Base-by-base conservation (phyloP, 1,140 invertebrate genomes). In the Ceratitis capitata region DNA sequence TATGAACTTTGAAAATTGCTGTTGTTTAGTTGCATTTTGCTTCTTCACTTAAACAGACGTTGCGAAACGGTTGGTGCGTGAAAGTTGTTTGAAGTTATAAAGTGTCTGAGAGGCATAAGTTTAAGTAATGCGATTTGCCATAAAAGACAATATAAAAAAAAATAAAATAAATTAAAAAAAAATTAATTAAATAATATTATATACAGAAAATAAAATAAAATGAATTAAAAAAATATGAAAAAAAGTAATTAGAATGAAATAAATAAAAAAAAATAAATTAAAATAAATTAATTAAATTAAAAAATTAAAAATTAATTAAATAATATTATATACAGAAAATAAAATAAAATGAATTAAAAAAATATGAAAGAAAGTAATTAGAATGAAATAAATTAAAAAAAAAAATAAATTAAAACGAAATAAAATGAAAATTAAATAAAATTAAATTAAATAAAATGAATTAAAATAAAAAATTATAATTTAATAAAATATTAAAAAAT, bases 1-100 rank as follows among this genome's bases (percentile, higher is more conserved):
- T n/a, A n/a, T 78, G 39, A 78, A 47, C n/a, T 45, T 23, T 42
- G n/a, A 19, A 7, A 47, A 23, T n/a, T 78, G 2, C 26, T 2
- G n/a, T n/a, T 9, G n/a, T 78, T 78, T 35, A 78, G 69, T 78
- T 78, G 69, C 69, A 78, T 19, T 78, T 78, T 78, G 39, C 45
- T 16, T 26, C 39, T 78, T n/a, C 2, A 5, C 35, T 78, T 47
- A 45, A 69, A 12, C 39, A 78, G 35, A 23, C n/a, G 39, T 35
- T 45, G n/a, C n/a, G 39, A 42, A 23, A 39, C 69, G 39, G 35
- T 45, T 14, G n/a, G 9, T 2, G 69, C 32, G 69, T 9, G 23
- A 45, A 56, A 56, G 23, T 23, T n/a, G n/a, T 78, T n/a, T 45
- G 4, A 42, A 14, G n/a, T 78, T 10, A 23, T n/a, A 9, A 32